Base-by-base conservation (phyloP, 2,113 vertebrate species). In the Parotia lawesii region DNA sequence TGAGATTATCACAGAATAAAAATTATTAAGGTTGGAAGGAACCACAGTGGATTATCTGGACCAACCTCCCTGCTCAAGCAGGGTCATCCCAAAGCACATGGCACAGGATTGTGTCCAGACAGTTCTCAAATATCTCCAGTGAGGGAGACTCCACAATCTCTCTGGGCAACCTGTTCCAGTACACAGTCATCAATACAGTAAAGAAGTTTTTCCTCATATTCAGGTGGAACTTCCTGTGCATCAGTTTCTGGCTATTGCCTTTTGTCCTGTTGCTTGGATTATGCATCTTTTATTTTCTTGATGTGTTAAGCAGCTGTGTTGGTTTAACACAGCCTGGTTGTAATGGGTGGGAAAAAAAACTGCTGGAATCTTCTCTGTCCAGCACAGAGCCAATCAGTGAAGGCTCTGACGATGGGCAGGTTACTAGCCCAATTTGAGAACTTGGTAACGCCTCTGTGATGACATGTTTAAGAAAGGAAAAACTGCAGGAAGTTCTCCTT, bases 401-500 rank as follows among this genome's bases (percentile, higher is more conserved):
- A 35, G 56, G 14, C 15, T 58, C 57, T 35, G 22, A 58, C 5
- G 6, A 58, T 17, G 22, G 33, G 22, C n/a, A 35, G n/a, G 23
- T 58, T 16, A 35, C 23, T 11, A 35, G 23, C 57, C n/a, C 22
- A 35, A 58, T 58, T 35, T 35, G 22, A 24, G 5, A 58, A 35
- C 23, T 24, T 24, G 57, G 57, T 35, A 58, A 58, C 3, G 5
- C n/a, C 56, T 35, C 57, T 35, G 22, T 35, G 57, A 58, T 35
- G n/a, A 58, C n/a, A 11, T 35, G 7, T 17, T 35, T 58, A 24
- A 35, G 15, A 24, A 35, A 35, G 57, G n/a, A 35, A 35, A 58
- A 58, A 25, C 1, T 1, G 2, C 0, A 1, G n/a, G 23, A 35
- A 58, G 4, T 24, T 35, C 6, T 25, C 15, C 35, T 25, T 35